phyloP scores from a whole-genome alignment of 2,888 invertebrate species.

The Oasisia sp. region DNA sequence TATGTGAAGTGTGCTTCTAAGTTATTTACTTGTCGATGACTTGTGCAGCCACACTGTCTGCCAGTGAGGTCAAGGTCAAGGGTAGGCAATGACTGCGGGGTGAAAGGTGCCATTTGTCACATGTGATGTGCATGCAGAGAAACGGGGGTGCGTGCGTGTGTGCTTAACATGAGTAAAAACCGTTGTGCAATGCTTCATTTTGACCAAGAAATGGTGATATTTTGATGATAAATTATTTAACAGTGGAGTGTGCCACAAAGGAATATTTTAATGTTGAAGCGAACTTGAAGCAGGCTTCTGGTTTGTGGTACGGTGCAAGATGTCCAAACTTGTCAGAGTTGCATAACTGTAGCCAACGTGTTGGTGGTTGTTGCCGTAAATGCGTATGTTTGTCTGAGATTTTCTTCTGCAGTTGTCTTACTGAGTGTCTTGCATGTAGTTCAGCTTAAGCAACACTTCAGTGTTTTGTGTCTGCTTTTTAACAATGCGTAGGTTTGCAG shows the following conservation, averaged over 20 bases:
- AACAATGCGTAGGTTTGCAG: neutral
- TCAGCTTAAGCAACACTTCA: neutral
- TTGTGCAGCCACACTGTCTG: neutral
- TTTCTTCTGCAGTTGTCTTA: slow-evolving; percentile 5
- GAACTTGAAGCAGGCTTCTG: slow-evolving; percentile 8
- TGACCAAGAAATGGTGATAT: slow-evolving; percentile 13
- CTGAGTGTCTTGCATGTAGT: slow-evolving; percentile 10
- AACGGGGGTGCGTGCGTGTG: neutral
- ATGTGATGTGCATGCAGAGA: neutral
- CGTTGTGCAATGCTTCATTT: slow-evolving; percentile 6
- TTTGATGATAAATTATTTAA: neutral
- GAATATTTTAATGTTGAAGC: slow-evolving; percentile 8
- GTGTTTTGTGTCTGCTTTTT: slow-evolving; percentile 13
- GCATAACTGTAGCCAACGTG: neutral
- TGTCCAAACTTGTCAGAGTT: neutral
- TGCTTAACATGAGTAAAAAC: neutral
- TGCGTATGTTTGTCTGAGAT: neutral
- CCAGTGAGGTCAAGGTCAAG: neutral
- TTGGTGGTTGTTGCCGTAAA: neutral
- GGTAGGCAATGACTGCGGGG: neutral
- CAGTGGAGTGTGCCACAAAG: neutral
- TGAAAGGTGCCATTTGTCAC: slow-evolving; percentile 13
- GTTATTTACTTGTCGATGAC: slow-evolving; percentile 8
- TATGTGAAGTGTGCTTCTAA: slow-evolving; percentile 17
- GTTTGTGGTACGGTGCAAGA: neutral